A percentile compares a stretch with the other conserved stretches of the same genome.
Conservation (phyloP, 2,888 invertebrate genomes). For the Seira sanloemensis region DNA sequence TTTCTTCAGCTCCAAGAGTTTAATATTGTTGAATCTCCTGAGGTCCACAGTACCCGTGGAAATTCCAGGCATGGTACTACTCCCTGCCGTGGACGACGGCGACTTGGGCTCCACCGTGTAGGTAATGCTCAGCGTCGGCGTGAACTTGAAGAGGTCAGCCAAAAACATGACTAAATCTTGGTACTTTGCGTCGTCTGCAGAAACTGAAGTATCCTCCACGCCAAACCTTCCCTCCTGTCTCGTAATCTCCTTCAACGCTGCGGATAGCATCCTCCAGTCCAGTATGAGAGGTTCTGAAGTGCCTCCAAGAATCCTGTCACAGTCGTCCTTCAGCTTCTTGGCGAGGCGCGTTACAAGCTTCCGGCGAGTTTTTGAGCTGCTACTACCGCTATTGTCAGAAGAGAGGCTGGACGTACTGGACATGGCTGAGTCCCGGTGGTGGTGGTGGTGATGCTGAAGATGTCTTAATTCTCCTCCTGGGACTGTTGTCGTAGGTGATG, state of each 20-base stretch:
- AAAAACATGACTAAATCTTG: slow-evolving; percentile 71
- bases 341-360: slow-evolving; percentile 63
- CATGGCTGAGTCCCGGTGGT: slow-evolving; percentile 38
- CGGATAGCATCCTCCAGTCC: slow-evolving; percentile 66
- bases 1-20: slow-evolving; percentile 69
- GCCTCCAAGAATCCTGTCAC: slow-evolving; percentile 71
- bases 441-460: slow-evolving; percentile 32
- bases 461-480: slow-evolving; percentile 15
- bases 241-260: slow-evolving; percentile 55
- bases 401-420: slow-evolving; percentile 61
- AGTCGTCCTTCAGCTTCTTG: slow-evolving; percentile 67
- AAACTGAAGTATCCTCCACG: slow-evolving; percentile 29
- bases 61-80: background rate
- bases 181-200: slow-evolving; percentile 53
- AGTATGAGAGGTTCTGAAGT: slow-evolving; percentile 69
- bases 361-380: slow-evolving; percentile 55
- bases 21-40: slow-evolving; percentile 64
- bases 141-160: slow-evolving; percentile 71
- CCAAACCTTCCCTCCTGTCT: slow-evolving; percentile 43
- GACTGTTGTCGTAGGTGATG: slow-evolving; percentile 27
- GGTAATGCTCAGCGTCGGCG: slow-evolving; percentile 69
- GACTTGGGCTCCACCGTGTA: slow-evolving; percentile 53
- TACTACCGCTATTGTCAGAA: slow-evolving; percentile 51
- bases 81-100: slow-evolving; percentile 11
- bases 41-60: slow-evolving; percentile 64